Evolutionary conservation across 2,797 vertebrate genomes (phyloP), one percentile per base, ranked within the genome.

Genomic region (Sebastes trivittatus): DNA sequence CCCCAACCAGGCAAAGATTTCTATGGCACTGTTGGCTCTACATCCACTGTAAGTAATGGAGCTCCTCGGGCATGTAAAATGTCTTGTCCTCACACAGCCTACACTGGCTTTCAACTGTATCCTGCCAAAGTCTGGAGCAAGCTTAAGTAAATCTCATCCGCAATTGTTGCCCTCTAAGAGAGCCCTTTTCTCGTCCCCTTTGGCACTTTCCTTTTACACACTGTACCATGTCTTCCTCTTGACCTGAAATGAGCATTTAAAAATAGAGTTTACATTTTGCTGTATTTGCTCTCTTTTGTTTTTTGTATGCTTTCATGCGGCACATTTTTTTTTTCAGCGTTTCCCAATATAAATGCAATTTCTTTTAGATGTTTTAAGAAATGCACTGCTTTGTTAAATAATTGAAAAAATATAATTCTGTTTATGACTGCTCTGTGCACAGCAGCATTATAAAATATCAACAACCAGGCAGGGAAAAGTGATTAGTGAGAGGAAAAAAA

Each of bases 231-330:
- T 79, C 85, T 92, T 89, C 72, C 78, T 34, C 78, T 81, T 92
- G 91, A 93, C 92, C 89, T 88, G 69, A 80, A 89, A 86, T 36
- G 84, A 86, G 81, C 87, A 92, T 89, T 88, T 78, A 90, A 89
- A 89, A 88, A 89, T 81, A 85, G 81, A 76, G n/a, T 84, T 80
- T 79, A 80, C 16, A 65, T 89, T 75, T 88, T 72, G 66, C 76
- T 81, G 72, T 80, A 60, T 72, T 77, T 87, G 69, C 58, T 67
- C 27, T 77, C 75, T 80, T 73, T 78, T 75, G 52, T 2, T 23
- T 59, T 63, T 54, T 68, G 38, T 49, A 13, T 79, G 46, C 34
- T 76, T 76, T 66, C 32, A 30, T 71, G 11, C 18, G 14, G 38
- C 36, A 13, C 1, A 46, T 46, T 46, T 46, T 60, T 46, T 73